Evolutionary conservation across 2,797 vertebrate species (phyloP).

Genomic region (Gallirallus australis): DNA sequence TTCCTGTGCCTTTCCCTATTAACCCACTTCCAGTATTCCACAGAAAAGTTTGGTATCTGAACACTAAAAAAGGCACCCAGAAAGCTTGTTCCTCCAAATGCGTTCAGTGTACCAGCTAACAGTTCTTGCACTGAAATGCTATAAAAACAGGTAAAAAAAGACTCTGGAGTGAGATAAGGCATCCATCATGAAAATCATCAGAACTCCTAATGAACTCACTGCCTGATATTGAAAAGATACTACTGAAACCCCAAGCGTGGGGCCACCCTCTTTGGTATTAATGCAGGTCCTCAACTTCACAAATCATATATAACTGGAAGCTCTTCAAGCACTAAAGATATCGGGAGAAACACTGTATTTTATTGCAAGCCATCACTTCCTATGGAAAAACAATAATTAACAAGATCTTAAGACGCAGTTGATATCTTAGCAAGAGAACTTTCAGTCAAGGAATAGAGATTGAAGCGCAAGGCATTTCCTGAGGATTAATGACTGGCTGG

Average conservation of each 20-base stretch:
- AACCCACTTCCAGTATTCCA: slow-evolving; percentile 9
- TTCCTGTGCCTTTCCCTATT: slow-evolving; percentile 71
- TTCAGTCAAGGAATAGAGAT: slow-evolving; percentile 41
- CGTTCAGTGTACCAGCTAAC: background rate
- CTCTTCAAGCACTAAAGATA: background rate
- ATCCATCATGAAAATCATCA: background rate
- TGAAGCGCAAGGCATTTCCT: slow-evolving; percentile 55
- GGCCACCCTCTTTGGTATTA: background rate
- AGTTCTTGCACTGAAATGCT: background rate
- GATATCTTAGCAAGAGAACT: slow-evolving; percentile 31
- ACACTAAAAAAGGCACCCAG: background rate
- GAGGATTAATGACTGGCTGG: slow-evolving; percentile 62
- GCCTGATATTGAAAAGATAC: background rate
- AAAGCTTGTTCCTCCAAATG: background rate
- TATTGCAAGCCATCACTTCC: background rate
- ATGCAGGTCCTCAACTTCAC: background rate
- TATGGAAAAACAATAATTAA: background rate
- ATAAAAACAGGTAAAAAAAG: background rate
- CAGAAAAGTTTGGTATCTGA: background rate
- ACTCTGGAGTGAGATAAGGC: background rate
- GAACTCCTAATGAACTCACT: background rate
- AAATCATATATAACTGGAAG: background rate
- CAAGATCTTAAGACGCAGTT: background rate
- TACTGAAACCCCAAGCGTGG: background rate
- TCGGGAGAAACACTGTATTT: rapidly evolving